Evolutionary conservation across 2,888 invertebrate species (phyloP), one percentile per base, ranked within the genome.

Genomic region (Drosophila koepferae): DNA sequence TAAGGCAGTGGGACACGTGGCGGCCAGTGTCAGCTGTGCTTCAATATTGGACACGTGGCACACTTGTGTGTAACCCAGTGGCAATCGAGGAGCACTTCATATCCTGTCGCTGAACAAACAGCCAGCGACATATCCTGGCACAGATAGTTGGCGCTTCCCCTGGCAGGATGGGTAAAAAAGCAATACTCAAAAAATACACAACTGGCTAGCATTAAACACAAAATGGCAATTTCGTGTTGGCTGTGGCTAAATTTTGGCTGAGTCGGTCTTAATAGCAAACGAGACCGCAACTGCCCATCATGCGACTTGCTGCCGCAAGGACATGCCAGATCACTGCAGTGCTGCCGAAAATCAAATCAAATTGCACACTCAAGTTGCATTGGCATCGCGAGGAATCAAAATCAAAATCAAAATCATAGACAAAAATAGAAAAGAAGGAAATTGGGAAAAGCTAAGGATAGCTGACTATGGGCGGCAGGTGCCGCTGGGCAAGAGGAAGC

Each of bases 261-360:
- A 74, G 72, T 67, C 61, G 62, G 68, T 80, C 82, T 67, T 72
- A 78, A 78, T 73, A 80, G 74, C 68, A 74, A 77, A 72, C 64
- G 77, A 72, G 74, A 74, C 75, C 77, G 44, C 71, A 72, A 71
- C 77, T 77, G 81, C 77, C 81, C 77, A 81, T 77, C 77, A 74
- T 46, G 63, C 51, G 58, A 69, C 63, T 71, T 74, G 62, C 58
- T 63, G 79, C 69, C 81, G 70, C 71, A 68, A 80, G 84, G 86
- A 89, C 71, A 61, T 77, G 84, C 72, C 81, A 72, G 65, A 59
- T 43, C 48, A 62, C 46, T 76, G 68, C 64, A 43, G 51, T 56
- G 77, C 77, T 80, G 77, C 66, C 67, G 76, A 83, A 91, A 86
- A 87, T 88, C 86, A 86, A 86, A 90, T 86, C 90, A 89, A 89